Base-by-base conservation (phyloP, 2,113 vertebrate species). In the Aldabrachelys gigantea region DNA sequence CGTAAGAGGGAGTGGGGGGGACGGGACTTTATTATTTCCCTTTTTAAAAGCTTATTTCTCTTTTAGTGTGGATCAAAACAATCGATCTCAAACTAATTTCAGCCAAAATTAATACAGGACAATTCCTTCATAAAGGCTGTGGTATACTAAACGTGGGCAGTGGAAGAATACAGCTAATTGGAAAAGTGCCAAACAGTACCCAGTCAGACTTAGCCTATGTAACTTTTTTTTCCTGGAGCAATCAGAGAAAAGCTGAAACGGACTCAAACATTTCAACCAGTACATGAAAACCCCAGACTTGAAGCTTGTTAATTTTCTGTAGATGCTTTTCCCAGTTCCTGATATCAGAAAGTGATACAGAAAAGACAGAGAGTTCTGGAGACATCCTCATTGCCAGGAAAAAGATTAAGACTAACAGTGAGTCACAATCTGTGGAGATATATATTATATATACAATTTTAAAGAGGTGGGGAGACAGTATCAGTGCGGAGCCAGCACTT, bases 351-450 rank as follows among this genome's bases (percentile, higher is more conserved):
- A 41, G n/a, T 54, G 5, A 59, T 80, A 87, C 5, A 3, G 0
- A 52, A 10, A 80, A 80, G 41, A 38, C 38, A 44, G 24, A 25
- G 38, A 12, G 38, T 75, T 75, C 5, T 75, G 19, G 19, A 25
- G n/a, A 41, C 82, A 88, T 53, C 84, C 50, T 87, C 85, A 57
- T 86, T 80, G 88, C 57, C 50, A 54, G 41, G 79, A 69, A 76
- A 24, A 84, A 50, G 14, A 89, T 85, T 5, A 50, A 88, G 31
- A 53, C 69, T 1, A 10, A 2, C 47, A 54, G 78, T 44, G 2
- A 0, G 8, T 1, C 0, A 29, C 19, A 0, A 21, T 29, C 27
- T 54, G 29, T 31, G 6, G 44, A 35, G 47, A 59, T 53, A 53
- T 53, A 19, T 53, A 53, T 53, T 1, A 38, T 59, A 10, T 16